Evolutionary conservation across 2,888 invertebrate genomes (phyloP).

Genomic region (Apotomis capreana): DNA sequence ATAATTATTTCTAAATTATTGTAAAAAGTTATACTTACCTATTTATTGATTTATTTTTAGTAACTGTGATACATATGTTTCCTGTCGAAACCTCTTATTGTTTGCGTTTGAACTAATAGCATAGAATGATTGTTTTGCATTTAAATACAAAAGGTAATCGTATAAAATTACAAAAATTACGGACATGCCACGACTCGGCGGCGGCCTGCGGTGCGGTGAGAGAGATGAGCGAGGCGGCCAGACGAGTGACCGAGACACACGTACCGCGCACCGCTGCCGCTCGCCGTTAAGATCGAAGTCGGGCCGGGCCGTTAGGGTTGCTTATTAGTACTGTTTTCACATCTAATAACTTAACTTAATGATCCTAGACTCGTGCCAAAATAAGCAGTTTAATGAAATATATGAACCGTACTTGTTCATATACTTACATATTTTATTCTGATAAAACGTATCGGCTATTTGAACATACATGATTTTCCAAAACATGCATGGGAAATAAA

Average conservation of each 20-base stretch:
- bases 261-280: too few species aligned
- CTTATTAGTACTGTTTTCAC: slow-evolving; percentile 20
- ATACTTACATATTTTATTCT: background rate
- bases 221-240: too few species aligned
- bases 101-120: slow-evolving; percentile 33
- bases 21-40: slow-evolving; percentile 61
- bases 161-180: slow-evolving; percentile 15
- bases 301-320: too few species aligned
- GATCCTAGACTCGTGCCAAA: slow-evolving; percentile 8
- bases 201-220: too few species aligned
- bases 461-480: background rate
- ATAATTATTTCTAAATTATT: slow-evolving; percentile 53
- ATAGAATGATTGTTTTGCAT: slow-evolving; percentile 18
- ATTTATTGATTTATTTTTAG: slow-evolving; percentile 75
- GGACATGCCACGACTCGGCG: background rate
- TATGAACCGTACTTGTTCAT: background rate
- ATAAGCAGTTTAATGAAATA: background rate
- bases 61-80: slow-evolving; percentile 70
- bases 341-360: slow-evolving; percentile 9
- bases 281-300: too few species aligned
- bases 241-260: too few species aligned
- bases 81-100: slow-evolving; percentile 38
- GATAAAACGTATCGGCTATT: background rate
- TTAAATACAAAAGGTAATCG: slow-evolving; percentile 2
- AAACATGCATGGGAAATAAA: background rate